Percentiles rank a stretch among this genome's conserved stretches.
Evolutionary conservation across 2,113 vertebrate species (phyloP).

Genomic region (Gulo gulo): DNA sequence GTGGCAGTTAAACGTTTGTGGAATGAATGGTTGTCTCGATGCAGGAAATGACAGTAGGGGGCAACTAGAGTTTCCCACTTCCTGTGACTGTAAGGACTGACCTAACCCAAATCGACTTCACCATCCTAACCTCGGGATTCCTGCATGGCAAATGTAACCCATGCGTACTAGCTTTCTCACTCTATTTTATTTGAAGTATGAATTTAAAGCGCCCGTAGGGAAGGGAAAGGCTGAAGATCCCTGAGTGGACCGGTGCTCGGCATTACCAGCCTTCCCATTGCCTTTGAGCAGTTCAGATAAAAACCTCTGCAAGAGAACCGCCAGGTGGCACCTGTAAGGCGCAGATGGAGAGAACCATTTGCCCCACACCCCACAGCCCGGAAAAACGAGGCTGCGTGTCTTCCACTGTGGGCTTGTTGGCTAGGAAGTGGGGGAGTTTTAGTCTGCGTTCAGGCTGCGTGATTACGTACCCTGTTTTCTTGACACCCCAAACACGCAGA

Average conservation of each 20-base stretch:
- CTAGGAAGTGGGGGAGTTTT: constrained; percentile 46
- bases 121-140: not conserved
- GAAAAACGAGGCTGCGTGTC: constrained; percentile 24
- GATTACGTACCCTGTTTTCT: constrained; percentile 33
- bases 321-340: constrained; percentile 78
- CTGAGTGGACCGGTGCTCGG: not conserved
- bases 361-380: constrained; percentile 44
- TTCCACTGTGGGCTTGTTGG: not conserved
- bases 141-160: not conserved
- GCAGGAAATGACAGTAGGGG: constrained; percentile 39
- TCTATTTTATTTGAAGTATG: not conserved
- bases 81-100: not conserved
- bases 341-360: constrained; percentile 11
- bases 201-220: not conserved
- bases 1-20: not conserved
- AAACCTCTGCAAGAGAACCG: constrained; percentile 26
- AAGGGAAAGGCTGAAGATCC: not conserved
- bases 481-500: constrained; percentile 18
- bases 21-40: not conserved
- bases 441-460: constrained; percentile 16
- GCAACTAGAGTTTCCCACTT: not conserved
- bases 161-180: not conserved
- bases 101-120: constrained; percentile 25
- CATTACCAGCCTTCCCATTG: not conserved
- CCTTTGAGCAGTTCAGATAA: not conserved